phyloP scores from a whole-genome alignment of 2,113 vertebrate genomes.

The Chionodraco myersi region DNA sequence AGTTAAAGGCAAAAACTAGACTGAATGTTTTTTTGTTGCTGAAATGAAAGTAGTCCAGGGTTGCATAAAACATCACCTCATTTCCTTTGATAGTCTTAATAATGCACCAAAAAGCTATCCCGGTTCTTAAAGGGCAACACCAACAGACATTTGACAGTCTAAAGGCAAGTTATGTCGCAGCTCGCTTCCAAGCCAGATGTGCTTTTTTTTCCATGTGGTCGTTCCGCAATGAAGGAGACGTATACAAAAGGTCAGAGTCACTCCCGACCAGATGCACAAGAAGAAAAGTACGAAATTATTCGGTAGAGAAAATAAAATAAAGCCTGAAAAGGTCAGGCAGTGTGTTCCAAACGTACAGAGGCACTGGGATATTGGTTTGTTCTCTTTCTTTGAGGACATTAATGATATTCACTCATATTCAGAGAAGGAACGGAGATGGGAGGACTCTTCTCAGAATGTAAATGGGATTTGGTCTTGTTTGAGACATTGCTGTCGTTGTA shows the following conservation, averaged over 20 bases:
- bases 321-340: constrained; percentile 52
- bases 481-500: constrained; percentile 27
- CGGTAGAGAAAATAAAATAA: not conserved
- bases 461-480: not conserved
- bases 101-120: not conserved
- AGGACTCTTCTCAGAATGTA: not conserved
- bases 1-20: not conserved
- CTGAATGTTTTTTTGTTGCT: not conserved
- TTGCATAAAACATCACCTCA: not conserved
- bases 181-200: constrained; percentile 43
- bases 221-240: not conserved
- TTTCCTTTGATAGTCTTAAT: not conserved
- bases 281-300: constrained; percentile 12
- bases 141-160: constrained; percentile 16
- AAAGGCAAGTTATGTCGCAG: constrained; percentile 9
- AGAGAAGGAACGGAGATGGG: not conserved
- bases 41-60: not conserved
- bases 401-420: constrained; percentile 1
- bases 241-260: constrained; percentile 47
- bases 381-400: not conserved
- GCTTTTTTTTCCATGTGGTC: constrained; percentile 9
- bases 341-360: constrained; percentile 1
- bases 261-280: not conserved
- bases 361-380: not conserved
- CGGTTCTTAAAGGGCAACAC: not conserved